Conservation (phyloP, 2,113 vertebrate genomes). For the Gadus chalcogrammus region DNA sequence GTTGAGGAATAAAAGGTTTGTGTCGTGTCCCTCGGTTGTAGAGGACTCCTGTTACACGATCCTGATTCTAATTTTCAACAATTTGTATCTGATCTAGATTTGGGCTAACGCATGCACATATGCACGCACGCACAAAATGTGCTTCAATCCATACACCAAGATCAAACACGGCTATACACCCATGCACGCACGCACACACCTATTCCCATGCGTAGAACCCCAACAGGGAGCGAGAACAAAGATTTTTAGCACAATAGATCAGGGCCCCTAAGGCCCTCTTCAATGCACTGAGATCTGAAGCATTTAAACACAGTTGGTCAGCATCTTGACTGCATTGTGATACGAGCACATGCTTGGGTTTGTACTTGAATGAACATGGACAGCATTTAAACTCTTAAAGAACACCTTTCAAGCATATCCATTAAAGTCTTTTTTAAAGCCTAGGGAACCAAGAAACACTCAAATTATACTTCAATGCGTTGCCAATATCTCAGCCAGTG, state of each 20-base stretch:
- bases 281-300: constrained; percentile 6
- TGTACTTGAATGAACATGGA: background rate
- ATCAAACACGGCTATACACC: background rate
- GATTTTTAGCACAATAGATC: constrained; percentile 22
- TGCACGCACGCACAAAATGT: background rate
- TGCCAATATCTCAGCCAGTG: no score
- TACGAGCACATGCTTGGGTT: background rate
- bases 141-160: background rate
- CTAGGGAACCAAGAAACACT: no score
- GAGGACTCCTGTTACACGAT: constrained; percentile 32
- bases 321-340: constrained; percentile 6
- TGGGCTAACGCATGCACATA: constrained; percentile 3
- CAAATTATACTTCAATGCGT: no score
- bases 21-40: background rate
- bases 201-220: constrained; percentile 19
- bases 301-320: constrained; percentile 3
- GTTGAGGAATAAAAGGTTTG: background rate
- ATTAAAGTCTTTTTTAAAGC: no score
- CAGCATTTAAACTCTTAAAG: background rate
- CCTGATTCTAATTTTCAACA: no score
- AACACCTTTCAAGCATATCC: no score
- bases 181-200: constrained; percentile 10
- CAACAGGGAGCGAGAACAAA: constrained; percentile 33
- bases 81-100: background rate
- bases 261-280: constrained; percentile 18